Evolutionary conservation across 2,797 vertebrate species (phyloP).

Genomic region (Rhinella marina): DNA sequence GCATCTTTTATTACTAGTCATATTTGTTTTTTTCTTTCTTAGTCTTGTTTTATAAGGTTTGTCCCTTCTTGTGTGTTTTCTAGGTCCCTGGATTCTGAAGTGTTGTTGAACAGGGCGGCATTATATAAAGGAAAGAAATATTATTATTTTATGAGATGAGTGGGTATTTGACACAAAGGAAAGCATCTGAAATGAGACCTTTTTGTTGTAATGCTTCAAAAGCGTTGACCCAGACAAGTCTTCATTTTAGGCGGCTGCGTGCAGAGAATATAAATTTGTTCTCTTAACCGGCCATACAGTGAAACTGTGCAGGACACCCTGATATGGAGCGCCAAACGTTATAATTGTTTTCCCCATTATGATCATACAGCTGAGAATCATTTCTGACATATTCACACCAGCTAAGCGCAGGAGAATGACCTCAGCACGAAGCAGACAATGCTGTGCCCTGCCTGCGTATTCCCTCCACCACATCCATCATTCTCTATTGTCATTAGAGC

Average conservation of each 20-base stretch:
- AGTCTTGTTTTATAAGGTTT: background rate
- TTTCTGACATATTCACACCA: slow-evolving; percentile 10
- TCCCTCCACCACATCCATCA: slow-evolving; percentile 51
- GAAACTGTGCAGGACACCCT: background rate
- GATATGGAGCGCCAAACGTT: background rate
- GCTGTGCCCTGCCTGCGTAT: slow-evolving; percentile 15
- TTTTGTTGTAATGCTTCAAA: slow-evolving; percentile 6
- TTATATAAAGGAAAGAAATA: background rate
- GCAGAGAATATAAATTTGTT: background rate
- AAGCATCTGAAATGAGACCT: background rate
- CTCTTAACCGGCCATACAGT: background rate
- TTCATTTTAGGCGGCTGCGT: background rate
- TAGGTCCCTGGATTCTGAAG: background rate
- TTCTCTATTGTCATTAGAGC: slow-evolving; percentile 48
- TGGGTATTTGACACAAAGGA: background rate
- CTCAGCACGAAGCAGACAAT: slow-evolving; percentile 31
- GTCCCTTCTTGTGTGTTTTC: background rate
- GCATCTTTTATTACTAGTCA: background rate
- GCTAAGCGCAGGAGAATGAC: slow-evolving; percentile 35
- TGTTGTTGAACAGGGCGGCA: background rate
- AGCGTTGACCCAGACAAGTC: background rate
- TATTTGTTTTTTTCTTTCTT: background rate
- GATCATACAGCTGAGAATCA: slow-evolving; percentile 21
- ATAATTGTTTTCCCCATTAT: background rate
- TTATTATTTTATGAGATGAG: slow-evolving; percentile 15